These are phyloP conservation scores for Nezara viridula DNA, from an alignment of 2,888 invertebrate species.

Conservation along the genomic window DNA sequence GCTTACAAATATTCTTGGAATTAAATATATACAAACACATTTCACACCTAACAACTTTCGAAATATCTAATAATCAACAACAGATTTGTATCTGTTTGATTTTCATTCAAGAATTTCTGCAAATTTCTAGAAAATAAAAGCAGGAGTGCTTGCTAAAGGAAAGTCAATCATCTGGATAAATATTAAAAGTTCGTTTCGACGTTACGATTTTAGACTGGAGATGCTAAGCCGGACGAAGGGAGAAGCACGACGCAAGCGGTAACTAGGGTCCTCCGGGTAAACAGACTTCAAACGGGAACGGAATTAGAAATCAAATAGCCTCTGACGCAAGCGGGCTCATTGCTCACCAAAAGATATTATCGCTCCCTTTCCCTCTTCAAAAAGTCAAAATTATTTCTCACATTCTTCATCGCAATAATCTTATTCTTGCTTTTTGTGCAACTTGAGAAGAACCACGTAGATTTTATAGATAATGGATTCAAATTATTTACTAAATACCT, in stretches of 20 bases:
- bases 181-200: neutral
- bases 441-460: too few relatives aligned
- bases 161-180: neutral
- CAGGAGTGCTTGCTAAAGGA: neutral
- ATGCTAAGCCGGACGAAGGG: conserved; percentile 9
- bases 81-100: too few relatives aligned
- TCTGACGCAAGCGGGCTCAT: conserved; percentile 36
- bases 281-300: conserved; percentile 31
- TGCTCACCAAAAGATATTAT: conserved; percentile 32
- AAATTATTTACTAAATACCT: neutral
- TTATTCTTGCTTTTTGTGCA: too few relatives aligned
- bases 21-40: too few relatives aligned
- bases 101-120: too few relatives aligned
- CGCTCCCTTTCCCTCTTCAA: neutral
- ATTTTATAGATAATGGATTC: too few relatives aligned
- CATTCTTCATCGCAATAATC: neutral
- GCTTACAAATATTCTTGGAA: too few relatives aligned
- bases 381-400: neutral
- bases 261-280: conserved; percentile 33
- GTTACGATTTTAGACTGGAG: neutral
- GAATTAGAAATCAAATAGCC: conserved; percentile 48
- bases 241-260: conserved; percentile 54
- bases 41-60: too few relatives aligned
- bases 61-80: too few relatives aligned
- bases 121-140: neutral